These are phyloP conservation scores for Kradibia gibbosae DNA, from an alignment of 1,140 invertebrate genomes.

Conservation along the genomic window DNA sequence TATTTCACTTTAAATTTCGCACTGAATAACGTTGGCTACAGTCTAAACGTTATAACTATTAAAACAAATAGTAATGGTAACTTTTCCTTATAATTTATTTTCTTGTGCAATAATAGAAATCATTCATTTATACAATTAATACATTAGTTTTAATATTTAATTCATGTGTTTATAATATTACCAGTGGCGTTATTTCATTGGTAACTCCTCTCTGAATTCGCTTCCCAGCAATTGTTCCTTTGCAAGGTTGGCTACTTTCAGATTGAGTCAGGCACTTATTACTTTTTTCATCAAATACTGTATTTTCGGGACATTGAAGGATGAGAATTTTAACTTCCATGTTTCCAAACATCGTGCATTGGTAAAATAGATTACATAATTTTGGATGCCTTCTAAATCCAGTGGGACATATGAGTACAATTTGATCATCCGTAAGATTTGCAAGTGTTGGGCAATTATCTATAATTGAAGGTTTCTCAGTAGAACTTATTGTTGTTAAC, in stretches of 20 bases:
- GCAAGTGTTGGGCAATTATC: slow-evolving; percentile 58
- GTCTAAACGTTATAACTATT: too few species aligned
- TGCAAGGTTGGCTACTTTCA: slow-evolving; percentile 75
- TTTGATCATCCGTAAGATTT: slow-evolving; percentile 76
- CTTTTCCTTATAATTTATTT: too few species aligned
- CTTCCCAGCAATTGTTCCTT: slow-evolving; percentile 57
- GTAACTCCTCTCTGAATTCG: slow-evolving; percentile 21
- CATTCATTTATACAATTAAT: neutral
- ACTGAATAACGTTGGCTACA: too few species aligned
- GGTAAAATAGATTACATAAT: slow-evolving; percentile 88
- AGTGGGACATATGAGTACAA: slow-evolving; percentile 82
- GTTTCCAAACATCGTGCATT: slow-evolving; percentile 79
- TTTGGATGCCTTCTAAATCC: slow-evolving; percentile 87
- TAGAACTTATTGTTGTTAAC: slow-evolving; percentile 40
- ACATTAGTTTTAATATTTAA: neutral
- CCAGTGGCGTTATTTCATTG: slow-evolving; percentile 10
- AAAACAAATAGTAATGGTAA: too few species aligned
- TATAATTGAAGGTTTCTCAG: slow-evolving; percentile 19
- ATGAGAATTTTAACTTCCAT: slow-evolving; percentile 82
- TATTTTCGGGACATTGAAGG: slow-evolving; percentile 83
- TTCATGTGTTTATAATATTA: neutral
- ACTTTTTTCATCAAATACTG: slow-evolving; percentile 82
- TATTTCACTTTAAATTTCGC: too few species aligned
- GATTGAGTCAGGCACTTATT: slow-evolving; percentile 79
- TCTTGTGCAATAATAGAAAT: too few species aligned